Evolutionary conservation across 30 jellyfish, hydroid and myxozoan genomes (phyloP).

Genomic region (Hydra vulgaris): DNA sequence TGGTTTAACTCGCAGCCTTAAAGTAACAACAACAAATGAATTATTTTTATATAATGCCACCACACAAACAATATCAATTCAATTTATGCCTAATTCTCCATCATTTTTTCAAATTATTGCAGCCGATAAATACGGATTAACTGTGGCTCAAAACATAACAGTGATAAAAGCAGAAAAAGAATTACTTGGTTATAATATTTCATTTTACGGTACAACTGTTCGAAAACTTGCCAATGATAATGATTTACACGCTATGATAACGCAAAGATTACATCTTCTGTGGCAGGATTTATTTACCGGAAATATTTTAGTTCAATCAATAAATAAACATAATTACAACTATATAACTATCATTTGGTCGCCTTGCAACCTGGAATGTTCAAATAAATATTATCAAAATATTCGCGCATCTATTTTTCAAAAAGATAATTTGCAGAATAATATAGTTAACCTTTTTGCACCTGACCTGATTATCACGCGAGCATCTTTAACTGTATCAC

Average conservation of each 20-base stretch:
- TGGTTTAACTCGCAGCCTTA: slow-evolving; percentile 47
- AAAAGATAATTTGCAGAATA: neutral
- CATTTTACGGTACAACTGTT: neutral
- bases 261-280: neutral
- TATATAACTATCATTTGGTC: neutral
- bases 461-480: neutral
- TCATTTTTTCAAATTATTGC: slow-evolving; percentile 16
- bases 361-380: neutral
- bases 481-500: neutral
- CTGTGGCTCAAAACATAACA: slow-evolving; percentile 3
- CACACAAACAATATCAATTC: slow-evolving; percentile 19
- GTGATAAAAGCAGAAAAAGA: neutral
- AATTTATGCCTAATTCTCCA: neutral
- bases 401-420: neutral
- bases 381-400: neutral
- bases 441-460: neutral
- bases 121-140: slow-evolving; percentile 18
- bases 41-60: slow-evolving; percentile 15
- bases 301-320: neutral
- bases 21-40: neutral
- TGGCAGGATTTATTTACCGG: neutral
- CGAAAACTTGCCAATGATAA: neutral
- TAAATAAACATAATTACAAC: neutral
- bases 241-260: neutral
- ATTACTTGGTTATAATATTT: neutral